Evolutionary conservation across 2,888 invertebrate genomes (phyloP).

Genomic region (Plusia festucae): DNA sequence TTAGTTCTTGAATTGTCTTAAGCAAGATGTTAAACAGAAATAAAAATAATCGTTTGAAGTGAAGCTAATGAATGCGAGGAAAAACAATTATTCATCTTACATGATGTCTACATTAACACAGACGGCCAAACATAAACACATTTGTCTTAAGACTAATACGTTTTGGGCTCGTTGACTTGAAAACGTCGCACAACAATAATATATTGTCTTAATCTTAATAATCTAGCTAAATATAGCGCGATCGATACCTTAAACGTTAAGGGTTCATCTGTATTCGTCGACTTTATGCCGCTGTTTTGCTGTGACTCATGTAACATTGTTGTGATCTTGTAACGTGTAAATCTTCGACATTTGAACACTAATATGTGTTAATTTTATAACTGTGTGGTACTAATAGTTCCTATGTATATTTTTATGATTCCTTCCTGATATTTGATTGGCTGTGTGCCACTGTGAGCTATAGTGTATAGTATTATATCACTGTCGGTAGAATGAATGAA

Average conservation of each 20-base stretch:
- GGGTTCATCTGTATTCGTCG: conserved; percentile 41
- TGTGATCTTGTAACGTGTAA: conserved; percentile 29
- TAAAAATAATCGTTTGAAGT: neutral
- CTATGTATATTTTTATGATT: conserved; percentile 36
- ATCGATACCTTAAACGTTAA: conserved; percentile 51
- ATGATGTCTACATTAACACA: neutral
- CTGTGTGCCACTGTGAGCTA: too few species aligned
- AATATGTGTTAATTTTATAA: too few species aligned
- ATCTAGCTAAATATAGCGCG: conserved; percentile 39
- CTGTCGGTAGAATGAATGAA: too few species aligned
- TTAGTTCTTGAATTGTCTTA: too few species aligned
- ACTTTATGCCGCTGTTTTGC: conserved; percentile 24
- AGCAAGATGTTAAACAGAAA: too few species aligned
- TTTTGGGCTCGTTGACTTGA: conserved; percentile 5
- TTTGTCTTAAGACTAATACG: conserved; percentile 2
- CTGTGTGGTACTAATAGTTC: conserved; percentile 29
- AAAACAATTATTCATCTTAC: neutral
- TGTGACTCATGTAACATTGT: conserved; percentile 42
- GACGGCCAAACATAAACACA: conserved; percentile 10
- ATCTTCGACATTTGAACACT: conserved; percentile 13
- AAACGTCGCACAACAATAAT: conserved; percentile 8
- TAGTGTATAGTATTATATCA: too few species aligned
- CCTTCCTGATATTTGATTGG: conserved; percentile 42
- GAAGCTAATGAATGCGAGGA: neutral
- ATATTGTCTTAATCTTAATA: conserved; percentile 37